Conservation (phyloP, 2,888 invertebrate species). For the Colletes collaris region DNA sequence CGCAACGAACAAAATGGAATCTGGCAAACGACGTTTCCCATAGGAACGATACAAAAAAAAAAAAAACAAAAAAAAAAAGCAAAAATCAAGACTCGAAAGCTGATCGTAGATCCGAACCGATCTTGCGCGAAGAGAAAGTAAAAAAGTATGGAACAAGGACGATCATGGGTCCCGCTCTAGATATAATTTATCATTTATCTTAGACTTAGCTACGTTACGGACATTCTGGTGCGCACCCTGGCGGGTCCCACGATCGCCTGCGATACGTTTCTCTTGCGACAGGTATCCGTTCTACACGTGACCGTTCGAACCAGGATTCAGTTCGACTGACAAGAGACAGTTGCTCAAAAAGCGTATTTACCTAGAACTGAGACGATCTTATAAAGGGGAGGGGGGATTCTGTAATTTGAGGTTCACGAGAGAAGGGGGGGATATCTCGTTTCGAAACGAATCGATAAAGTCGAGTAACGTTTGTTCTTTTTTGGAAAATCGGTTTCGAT, state of each 20-base stretch:
- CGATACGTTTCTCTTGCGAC: constrained; percentile 21
- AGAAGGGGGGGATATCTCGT: background rate
- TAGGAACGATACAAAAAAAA: constrained; percentile 29
- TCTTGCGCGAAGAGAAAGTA: constrained; percentile 20
- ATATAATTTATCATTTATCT: constrained; percentile 56
- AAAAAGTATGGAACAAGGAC: constrained; percentile 9
- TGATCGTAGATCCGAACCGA: constrained; percentile 37
- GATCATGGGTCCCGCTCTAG: constrained; percentile 52
- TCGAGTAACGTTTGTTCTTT: background rate
- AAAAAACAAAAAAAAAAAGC: constrained; percentile 9
- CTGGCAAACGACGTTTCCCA: constrained; percentile 38
- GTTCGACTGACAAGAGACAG: constrained; percentile 43
- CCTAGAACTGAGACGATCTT: constrained; percentile 56
- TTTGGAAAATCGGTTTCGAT: background rate
- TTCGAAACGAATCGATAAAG: background rate
- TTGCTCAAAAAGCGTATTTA: constrained; percentile 61
- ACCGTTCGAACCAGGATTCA: constrained; percentile 26
- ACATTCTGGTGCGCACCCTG: constrained; percentile 51
- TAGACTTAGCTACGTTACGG: constrained; percentile 37
- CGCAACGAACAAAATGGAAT: constrained; percentile 32
- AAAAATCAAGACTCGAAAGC: constrained; percentile 11
- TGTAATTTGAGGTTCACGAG: background rate
- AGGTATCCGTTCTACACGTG: constrained; percentile 20
- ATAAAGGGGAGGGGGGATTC: constrained; percentile 5
- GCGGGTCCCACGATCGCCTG: constrained; percentile 35